Evolutionary conservation across 2,888 invertebrate genomes (phyloP), one percentile per base, ranked within the genome.

Genomic region (Euspilapteryx auroguttella): DNA sequence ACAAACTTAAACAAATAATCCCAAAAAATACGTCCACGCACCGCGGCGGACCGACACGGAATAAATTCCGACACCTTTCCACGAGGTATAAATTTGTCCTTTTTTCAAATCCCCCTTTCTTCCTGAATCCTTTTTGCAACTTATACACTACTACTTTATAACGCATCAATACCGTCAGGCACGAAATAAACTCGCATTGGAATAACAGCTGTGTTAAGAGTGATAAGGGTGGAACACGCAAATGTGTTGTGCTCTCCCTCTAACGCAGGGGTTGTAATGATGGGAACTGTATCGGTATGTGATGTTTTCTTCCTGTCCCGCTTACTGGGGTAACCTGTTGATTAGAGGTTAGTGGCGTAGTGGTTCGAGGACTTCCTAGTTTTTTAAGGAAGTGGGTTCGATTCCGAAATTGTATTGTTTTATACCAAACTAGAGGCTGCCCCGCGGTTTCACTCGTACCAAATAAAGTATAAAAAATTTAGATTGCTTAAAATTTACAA

Each of bases 271-370:
- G 21, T 25, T 37, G 23, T 28, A 27, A 41, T 51, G 61, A 32
- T 75, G 75, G 69, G 73, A 75, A 73, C 61, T 65, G 68, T 64
- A 47, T 63, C 59, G 73, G 69, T 65, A 75, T 73, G 71, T 62
- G 61, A 69, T 75, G 75, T 75, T 75, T 75, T 75, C 62, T 59
- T 58, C 50, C 63, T 32, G 36, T 71, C 75, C 56, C 59, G 42
- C 55, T 73, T 59, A 49, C 34, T 28, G 40, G 41, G 57, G 56
- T 55, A 53, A 58, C 65, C 55, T 58, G 59, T 55, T 53, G 53
- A 42, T 40, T 33, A 28, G 35, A 35, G 42, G 54, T 31, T 34
- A 44, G 56, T 40, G 42, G 52, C 21, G 30, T 20, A 12, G 29
- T 52, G 46, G 33, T 15, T 32, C 30, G 28, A 37, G 21, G 35